Evolutionary conservation across 2,888 invertebrate genomes (phyloP), one percentile per base, ranked within the genome.

Genomic region (Patella depressa): DNA sequence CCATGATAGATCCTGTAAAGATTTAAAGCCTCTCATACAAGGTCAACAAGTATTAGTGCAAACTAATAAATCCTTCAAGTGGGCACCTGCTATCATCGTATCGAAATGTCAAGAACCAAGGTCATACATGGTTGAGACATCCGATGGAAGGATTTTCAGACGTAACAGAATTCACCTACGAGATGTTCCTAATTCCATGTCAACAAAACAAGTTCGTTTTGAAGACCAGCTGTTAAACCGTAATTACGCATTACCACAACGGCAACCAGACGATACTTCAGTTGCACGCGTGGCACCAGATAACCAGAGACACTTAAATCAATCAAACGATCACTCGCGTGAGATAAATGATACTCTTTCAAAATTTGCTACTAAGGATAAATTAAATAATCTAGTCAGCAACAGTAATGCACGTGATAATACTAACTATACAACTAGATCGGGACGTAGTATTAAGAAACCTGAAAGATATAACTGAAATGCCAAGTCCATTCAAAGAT

Each of bases 41-140:
- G 29, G 12, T 19, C 53, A 53, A 54, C 17, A 17, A 14, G 73
- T 73, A 19, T 5, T 24, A 29, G 45, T 73, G 7, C 53, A 73
- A 73, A 73, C 2, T n/a, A 15, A 73, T 14, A 53, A 53, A 53
- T 54, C 53, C n/a, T 15, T 17, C 15, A n/a, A 15, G 53, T 73
- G 73, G 73, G 73, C 19, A 24, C 53, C 53, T 45, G 73, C 53
- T 19, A 54, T 53, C 17, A 45, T 73, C 17, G 12, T n/a, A 73
- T 24, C 29, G 9, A 53, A 54, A n/a, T 73, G 73, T 54, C 17
- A 73, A 17, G 45, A 73, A 54, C 73, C 73, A 14, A 53, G 73
- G 53, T 73, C 73, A 24, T 73, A 73, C 55, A 53, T 73, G 9
- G 53, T 73, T 11, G 11, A 17, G 9, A 53, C 14, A 73, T 53